These are phyloP conservation scores for Aleadryas rufinucha DNA, from an alignment of 2,113 vertebrate species.

Conservation along the genomic window DNA sequence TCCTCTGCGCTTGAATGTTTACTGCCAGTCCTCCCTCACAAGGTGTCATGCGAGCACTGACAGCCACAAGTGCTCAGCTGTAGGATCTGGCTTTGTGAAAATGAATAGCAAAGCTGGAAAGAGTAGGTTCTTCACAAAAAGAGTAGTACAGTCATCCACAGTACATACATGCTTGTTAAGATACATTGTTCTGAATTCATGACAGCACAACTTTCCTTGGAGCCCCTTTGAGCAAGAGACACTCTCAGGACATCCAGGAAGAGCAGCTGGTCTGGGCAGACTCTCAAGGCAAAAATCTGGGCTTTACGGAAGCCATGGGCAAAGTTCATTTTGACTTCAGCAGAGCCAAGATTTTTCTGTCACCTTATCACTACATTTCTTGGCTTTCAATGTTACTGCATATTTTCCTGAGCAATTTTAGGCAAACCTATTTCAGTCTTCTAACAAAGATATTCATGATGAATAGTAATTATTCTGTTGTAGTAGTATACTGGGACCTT, in stretches of 20 bases:
- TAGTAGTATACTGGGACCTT: neutral
- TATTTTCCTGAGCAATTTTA: conserved; percentile 26
- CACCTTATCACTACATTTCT: conserved; percentile 21
- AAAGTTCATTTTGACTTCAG: conserved; percentile 19
- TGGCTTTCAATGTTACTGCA: neutral
- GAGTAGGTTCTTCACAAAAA: neutral
- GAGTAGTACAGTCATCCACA: neutral
- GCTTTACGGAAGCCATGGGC: neutral
- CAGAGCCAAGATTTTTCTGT: conserved; percentile 17
- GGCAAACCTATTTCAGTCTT: neutral
- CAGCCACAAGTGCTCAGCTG: neutral
- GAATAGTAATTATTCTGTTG: neutral
- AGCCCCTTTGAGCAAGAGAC: neutral
- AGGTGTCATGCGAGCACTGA: neutral
- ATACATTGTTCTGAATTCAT: neutral
- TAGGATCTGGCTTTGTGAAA: neutral
- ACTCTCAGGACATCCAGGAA: neutral
- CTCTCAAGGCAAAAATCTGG: conserved; percentile 28
- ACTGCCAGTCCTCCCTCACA: neutral
- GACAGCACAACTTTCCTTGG: neutral
- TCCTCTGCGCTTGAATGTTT: neutral
- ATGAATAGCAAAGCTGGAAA: neutral
- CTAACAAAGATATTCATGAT: conserved; percentile 13
- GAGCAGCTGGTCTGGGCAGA: conserved; percentile 30
- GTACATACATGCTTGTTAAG: neutral